These are phyloP conservation scores for Parnassius mnemosyne DNA, from an alignment of 2,888 invertebrate species.

Conservation along the genomic window DNA sequence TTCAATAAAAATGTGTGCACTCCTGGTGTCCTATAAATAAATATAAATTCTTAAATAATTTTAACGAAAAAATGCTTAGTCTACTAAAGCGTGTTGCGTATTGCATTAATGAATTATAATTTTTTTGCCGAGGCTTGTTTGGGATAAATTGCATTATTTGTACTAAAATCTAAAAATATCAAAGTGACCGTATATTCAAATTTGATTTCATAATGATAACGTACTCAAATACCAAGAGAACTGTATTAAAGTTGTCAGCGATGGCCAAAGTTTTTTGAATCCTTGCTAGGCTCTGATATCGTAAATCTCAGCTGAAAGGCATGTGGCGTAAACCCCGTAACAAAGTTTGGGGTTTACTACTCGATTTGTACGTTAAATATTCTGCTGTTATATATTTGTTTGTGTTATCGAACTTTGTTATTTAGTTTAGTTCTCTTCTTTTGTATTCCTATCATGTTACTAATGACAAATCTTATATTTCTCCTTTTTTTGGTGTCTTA, in stretches of 20 bases:
- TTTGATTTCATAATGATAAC: constrained; percentile 53
- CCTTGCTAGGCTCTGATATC: constrained; percentile 45
- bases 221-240: constrained; percentile 51
- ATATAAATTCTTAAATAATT: too few relatives aligned
- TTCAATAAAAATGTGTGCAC: too few relatives aligned
- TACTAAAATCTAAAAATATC: too few relatives aligned
- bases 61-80: too few relatives aligned
- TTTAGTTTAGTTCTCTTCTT: not conserved
- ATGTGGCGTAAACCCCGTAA: constrained; percentile 38
- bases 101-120: too few relatives aligned
- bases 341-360: constrained; percentile 37
- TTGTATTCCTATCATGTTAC: not conserved
- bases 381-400: not conserved
- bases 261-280: constrained; percentile 55
- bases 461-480: too few relatives aligned
- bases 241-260: constrained; percentile 61
- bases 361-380: constrained; percentile 9
- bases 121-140: too few relatives aligned
- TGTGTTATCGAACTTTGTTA: not conserved
- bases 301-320: constrained; percentile 48
- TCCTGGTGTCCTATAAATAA: too few relatives aligned
- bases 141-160: not conserved
- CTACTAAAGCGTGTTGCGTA: too few relatives aligned
- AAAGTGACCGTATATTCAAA: not conserved
- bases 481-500: too few relatives aligned